Percentiles rank a stretch among this genome's conserved stretches.
Evolutionary conservation across 2,888 invertebrate genomes (phyloP).

Genomic region (Lissonota sp.): DNA sequence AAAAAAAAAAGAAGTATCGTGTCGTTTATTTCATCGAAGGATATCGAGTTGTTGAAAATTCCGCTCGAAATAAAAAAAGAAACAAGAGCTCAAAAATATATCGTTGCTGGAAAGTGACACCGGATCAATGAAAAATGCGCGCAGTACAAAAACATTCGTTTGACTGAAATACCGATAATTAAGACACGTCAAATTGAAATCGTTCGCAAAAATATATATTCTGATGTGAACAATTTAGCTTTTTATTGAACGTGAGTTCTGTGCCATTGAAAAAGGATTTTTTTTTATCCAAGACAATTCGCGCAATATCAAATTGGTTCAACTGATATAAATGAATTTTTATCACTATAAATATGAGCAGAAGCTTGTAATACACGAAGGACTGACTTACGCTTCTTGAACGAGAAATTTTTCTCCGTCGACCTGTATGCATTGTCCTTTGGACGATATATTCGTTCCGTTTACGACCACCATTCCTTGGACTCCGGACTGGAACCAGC

Average conservation of each 20-base stretch:
- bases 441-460: conserved; percentile 82
- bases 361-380: background rate
- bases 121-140: background rate
- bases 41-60: no score
- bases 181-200: background rate
- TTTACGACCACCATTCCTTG: conserved; percentile 81
- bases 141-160: background rate
- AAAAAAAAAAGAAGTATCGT: background rate
- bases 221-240: no score
- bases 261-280: background rate
- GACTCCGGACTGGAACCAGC: conserved; percentile 84
- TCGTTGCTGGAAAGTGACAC: background rate
- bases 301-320: conserved; percentile 59
- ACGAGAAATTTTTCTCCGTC: conserved; percentile 84
- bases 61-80: no score
- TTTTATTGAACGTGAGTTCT: no score
- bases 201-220: no score
- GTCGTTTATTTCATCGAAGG: no score
- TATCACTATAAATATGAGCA: background rate
- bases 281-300: conserved; percentile 35
- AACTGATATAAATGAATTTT: conserved; percentile 35
- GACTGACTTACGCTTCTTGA: conserved; percentile 79
- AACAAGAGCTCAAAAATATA: background rate
- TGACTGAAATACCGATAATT: background rate
- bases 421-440: conserved; percentile 82